Conservation (phyloP, 2,113 vertebrate species). For the Chaenogobius annularis region DNA sequence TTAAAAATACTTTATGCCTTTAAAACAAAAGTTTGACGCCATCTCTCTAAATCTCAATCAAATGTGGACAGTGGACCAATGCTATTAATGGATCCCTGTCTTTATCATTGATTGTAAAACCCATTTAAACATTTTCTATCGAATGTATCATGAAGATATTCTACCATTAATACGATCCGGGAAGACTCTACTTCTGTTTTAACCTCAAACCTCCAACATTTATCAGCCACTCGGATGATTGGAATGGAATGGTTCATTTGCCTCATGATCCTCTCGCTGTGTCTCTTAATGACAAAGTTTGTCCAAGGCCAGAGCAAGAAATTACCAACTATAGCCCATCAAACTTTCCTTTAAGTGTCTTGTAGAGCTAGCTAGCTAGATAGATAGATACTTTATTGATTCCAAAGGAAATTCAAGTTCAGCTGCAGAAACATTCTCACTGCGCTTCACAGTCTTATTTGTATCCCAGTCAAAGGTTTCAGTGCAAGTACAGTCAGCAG, state of each 20-base stretch:
- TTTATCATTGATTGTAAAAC: neutral
- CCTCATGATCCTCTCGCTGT: neutral
- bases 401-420: no score
- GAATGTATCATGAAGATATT: neutral
- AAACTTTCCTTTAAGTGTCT: neutral
- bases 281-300: slow-evolving; percentile 9
- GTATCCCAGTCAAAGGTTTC: no score
- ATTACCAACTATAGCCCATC: neutral
- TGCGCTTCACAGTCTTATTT: no score
- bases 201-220: neutral
- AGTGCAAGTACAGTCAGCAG: no score
- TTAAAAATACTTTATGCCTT: no score
- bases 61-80: neutral
- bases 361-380: neutral
- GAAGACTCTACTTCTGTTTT: neutral
- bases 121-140: neutral
- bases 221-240: neutral
- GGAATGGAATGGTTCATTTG: neutral
- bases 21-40: no score
- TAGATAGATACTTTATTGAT: no score
- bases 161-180: neutral
- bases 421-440: no score
- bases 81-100: neutral
- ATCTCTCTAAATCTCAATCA: neutral
- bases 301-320: slow-evolving; percentile 3